A percentile compares a stretch with the other conserved stretches of the same genome.
These are phyloP conservation scores for Philopotamus ludificatus DNA, from an alignment of 1,140 invertebrate genomes.

Conservation along the genomic window DNA sequence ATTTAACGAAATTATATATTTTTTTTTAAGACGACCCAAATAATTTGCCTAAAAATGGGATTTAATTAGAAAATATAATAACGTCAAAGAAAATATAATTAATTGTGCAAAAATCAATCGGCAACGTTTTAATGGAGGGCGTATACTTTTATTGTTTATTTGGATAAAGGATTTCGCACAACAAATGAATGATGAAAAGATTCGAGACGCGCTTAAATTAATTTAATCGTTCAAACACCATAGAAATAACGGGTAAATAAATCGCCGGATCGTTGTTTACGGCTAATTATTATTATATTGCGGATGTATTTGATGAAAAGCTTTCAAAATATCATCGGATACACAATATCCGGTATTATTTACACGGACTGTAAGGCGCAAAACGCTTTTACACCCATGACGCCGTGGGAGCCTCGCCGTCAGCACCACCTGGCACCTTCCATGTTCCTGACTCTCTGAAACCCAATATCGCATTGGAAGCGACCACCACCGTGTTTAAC, in stretches of 20 bases:
- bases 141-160: no score
- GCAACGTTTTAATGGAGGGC: no score
- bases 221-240: background rate
- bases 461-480: slow-evolving; percentile 20
- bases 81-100: no score
- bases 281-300: background rate
- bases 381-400: slow-evolving; percentile 25
- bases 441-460: slow-evolving; percentile 16
- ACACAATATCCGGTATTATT: slow-evolving; percentile 14
- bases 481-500: background rate
- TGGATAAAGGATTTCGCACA: no score
- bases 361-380: slow-evolving; percentile 16
- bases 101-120: no score
- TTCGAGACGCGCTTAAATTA: background rate
- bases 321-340: background rate
- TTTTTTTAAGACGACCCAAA: no score
- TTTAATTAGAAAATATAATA: background rate
- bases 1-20: no score
- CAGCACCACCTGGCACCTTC: background rate
- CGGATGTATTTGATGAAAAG: background rate
- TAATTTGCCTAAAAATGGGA: no score
- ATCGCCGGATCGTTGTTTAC: background rate
- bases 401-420: slow-evolving; percentile 21
- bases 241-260: background rate
- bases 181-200: background rate